Conservation (phyloP, 2,888 invertebrate genomes). For the Geophilus truncorum region DNA sequence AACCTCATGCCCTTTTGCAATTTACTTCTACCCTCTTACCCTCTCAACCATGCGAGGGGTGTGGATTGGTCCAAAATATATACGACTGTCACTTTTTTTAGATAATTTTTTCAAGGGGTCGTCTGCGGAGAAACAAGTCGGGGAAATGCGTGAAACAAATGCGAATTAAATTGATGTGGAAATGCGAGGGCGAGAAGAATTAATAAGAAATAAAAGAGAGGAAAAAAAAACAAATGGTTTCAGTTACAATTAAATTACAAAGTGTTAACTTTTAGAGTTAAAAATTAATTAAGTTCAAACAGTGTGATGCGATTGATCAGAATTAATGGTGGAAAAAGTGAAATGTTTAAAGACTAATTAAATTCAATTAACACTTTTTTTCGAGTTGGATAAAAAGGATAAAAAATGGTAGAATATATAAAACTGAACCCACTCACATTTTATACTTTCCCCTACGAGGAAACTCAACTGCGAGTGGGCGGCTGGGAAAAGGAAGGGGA, state of each 20-base stretch:
- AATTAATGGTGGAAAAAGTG: no score
- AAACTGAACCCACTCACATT: conserved; percentile 1
- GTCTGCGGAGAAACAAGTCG: not conserved
- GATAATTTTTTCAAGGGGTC: not conserved
- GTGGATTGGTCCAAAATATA: not conserved
- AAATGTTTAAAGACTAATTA: no score
- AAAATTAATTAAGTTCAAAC: no score
- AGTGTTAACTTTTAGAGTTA: not conserved
- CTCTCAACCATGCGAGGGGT: not conserved
- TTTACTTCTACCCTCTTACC: conserved; percentile 1
- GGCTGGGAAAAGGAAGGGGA: conserved; percentile 14
- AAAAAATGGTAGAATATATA: not conserved
- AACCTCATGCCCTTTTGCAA: conserved; percentile 4
- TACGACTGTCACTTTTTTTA: not conserved
- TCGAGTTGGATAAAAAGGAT: no score
- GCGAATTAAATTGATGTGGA: not conserved
- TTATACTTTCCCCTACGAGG: conserved; percentile 10
- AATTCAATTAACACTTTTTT: no score
- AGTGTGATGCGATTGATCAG: no score
- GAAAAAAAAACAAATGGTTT: no score
- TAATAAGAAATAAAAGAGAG: no score
- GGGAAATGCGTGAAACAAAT: not conserved
- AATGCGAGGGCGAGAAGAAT: no score
- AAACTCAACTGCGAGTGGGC: conserved; percentile 19
- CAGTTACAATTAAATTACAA: not conserved